phyloP scores from a whole-genome alignment of 2,797 vertebrate genomes.

The Siniperca undulata region DNA sequence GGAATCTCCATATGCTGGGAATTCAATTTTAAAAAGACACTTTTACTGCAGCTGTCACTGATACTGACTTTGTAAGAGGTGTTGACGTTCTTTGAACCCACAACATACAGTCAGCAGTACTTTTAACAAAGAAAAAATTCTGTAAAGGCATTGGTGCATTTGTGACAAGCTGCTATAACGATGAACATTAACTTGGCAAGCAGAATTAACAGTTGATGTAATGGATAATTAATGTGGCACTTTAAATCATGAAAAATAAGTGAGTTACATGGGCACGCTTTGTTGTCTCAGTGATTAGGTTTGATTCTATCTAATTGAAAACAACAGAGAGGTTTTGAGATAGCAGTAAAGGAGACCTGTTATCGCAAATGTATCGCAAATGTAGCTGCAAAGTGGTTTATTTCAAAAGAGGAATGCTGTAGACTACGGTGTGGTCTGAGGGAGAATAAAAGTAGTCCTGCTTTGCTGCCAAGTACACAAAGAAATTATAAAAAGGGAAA shows the following conservation, averaged over 20 bases:
- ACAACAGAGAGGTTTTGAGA: constrained; percentile 44
- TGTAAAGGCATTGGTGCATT: constrained; percentile 31
- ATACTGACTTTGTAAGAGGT: constrained; percentile 12
- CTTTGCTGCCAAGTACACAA: constrained; percentile 30
- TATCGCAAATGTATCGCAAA: constrained; percentile 31
- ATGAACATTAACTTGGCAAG: constrained; percentile 42
- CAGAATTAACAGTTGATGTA: constrained; percentile 43
- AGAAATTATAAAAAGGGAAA: constrained; percentile 24
- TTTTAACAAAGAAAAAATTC: constrained; percentile 12
- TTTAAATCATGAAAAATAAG: constrained; percentile 57
- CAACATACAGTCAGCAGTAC: neutral
- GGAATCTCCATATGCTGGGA: constrained; percentile 8
- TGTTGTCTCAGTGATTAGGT: constrained; percentile 34
- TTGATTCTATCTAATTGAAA: constrained; percentile 52
- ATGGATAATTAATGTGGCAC: constrained; percentile 62
- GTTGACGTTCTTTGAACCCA: constrained; percentile 2
- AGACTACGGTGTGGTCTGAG: neutral
- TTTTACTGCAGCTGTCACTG: constrained; percentile 26
- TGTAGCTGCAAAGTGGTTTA: constrained; percentile 25
- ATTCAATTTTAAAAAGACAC: constrained; percentile 31
- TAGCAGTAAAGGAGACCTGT: constrained; percentile 11
- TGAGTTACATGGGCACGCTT: constrained; percentile 37
- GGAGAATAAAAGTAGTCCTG: constrained; percentile 20
- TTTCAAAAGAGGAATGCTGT: constrained; percentile 25
- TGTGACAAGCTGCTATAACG: constrained; percentile 35